Evolutionary conservation across 1,140 invertebrate genomes (phyloP), one percentile per base, ranked within the genome.

Genomic region (Orussus abietinus): DNA sequence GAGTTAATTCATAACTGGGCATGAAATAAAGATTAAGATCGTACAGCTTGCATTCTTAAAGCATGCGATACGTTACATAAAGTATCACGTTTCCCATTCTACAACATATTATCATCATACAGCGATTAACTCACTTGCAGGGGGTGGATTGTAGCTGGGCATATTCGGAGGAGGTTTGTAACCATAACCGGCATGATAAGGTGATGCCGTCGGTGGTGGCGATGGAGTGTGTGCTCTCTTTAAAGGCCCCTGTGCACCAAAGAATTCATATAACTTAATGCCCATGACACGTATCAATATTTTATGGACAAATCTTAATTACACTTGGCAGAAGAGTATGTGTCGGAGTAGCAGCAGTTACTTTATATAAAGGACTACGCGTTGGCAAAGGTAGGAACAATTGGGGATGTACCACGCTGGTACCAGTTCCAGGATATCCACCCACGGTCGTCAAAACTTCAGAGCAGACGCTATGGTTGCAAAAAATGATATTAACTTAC

Each of bases 181-280:
- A 12, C 64, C 59, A 50, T 79, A 79, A 21, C 55, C 65, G 25
- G 73, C 61, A 58, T 77, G 77, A 57, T 80, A 79, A 13, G 70
- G 58, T 14, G 74, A 65, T n/a, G 72, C 63, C 35, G 66, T 59
- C 15, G 78, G 76, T 21, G 81, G 80, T 14, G 83, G 81, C 25
- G 82, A 85, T 12, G 83, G 84, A 64, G 81, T 84, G 42, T 81
- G 72, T 4, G 75, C 65, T 55, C 84, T 66, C 62, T 86, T 86
- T 11, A 80, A 50, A n/a, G 75, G 54, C 18, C 72, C 68, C 68
- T 81, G 57, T 45, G 69, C 57, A 47, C 20, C n/a, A n/a, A n/a
- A n/a, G n/a, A n/a, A n/a, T n/a, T n/a, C n/a, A n/a, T n/a, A n/a
- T n/a, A n/a, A n/a, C n/a, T n/a, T n/a, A n/a, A n/a, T n/a, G n/a